Base-by-base conservation (phyloP, 2,797 vertebrate species). In the Coendou prehensilis region DNA sequence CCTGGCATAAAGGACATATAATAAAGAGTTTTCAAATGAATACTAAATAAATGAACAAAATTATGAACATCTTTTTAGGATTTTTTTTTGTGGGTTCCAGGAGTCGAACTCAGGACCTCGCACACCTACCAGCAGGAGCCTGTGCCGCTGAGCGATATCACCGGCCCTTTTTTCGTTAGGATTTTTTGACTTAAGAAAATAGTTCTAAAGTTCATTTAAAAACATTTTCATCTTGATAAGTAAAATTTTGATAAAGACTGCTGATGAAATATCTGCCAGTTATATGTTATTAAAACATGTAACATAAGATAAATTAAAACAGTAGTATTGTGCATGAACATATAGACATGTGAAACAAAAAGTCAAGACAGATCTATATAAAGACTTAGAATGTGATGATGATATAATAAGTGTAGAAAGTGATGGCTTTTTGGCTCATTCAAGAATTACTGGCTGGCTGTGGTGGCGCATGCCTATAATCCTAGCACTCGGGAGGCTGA, bases 401-500 rank as follows among this genome's bases (percentile, higher is more conserved):
- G 61, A 56, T 80, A 13, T 73, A 52, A 1, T 75, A 87, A 75
- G 45, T 88, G 45, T 88, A 91, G 57, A 50, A 81, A 89, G 85
- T 15, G 3, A n/a, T 85, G 20, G 50, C 80, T 76, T 98, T 98
- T 96, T 94, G 13, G 23, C 64, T 92, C 93, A 89, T 78, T 97
- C 11, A 88, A 89, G 37, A 95, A 76, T 88, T 94, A 81, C 13
- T 47, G 37, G 37, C 37, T 2, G 37, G 37, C 37, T 41, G 37
- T 41, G 37, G 37, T 41, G 37, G 37, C 37, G 37, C 37, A 41
- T 41, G 37, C 37, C 37, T 41, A 41, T 41, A 41, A 41, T 41
- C 37, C 37, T 41, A 41, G 37, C 37, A 41, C 37, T 41, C 37
- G 37, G 37, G 37, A 41, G 37, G 37, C 37, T 41, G 37, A 41